phyloP scores from a whole-genome alignment of 2,113 vertebrate species.

The Chaetodon trifascialis region DNA sequence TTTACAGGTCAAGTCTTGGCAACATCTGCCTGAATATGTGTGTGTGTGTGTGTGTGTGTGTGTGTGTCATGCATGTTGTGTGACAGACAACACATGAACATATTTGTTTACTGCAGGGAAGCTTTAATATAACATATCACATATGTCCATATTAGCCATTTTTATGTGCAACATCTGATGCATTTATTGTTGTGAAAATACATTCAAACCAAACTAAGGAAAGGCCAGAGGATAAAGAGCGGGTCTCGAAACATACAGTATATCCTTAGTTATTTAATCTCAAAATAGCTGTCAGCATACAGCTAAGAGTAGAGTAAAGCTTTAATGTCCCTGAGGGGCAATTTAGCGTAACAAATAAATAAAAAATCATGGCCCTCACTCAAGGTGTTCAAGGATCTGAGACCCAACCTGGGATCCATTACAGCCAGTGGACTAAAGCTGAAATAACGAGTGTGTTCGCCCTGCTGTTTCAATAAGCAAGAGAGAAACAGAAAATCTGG shows the following conservation, averaged over 20 bases:
- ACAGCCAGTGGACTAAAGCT: no score
- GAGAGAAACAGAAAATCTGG: no score
- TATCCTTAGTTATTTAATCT: background rate
- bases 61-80: background rate
- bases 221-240: background rate
- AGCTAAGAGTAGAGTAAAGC: no score
- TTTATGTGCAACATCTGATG: background rate
- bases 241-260: background rate
- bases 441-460: no score
- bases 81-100: background rate
- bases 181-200: background rate
- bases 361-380: no score
- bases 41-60: background rate
- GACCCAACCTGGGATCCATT: no score
- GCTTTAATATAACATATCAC: background rate
- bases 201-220: background rate
- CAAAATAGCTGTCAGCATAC: background rate
- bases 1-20: slow-evolving; percentile 17
- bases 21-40: background rate
- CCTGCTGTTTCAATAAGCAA: no score
- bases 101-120: background rate
- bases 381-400: no score
- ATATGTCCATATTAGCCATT: background rate
- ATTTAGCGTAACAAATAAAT: no score
- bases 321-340: no score